Evolutionary conservation across 2,113 vertebrate genomes (phyloP), one percentile per base, ranked within the genome.

Genomic region (Okapia johnstoni): DNA sequence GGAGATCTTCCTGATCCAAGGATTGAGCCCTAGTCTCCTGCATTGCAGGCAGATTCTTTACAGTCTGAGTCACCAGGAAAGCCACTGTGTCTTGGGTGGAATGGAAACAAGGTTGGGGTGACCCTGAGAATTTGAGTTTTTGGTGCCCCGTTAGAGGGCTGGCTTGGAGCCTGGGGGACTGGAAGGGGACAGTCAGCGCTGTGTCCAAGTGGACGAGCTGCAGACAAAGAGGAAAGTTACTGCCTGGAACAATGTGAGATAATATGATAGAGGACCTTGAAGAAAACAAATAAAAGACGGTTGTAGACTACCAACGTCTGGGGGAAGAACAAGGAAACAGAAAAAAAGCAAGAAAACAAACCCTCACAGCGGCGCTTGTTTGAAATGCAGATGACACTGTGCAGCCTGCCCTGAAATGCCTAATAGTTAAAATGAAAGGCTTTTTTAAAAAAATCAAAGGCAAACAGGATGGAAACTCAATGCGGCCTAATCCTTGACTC

Each of bases 301-400:
- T 40, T 17, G 85, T 77, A 48, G 90, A 85, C 83, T 58, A 70
- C 85, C 43, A 2, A 36, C 2, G 26, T 96, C 97, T 58, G 58
- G 33, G 70, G 73, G 88, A 77, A 94, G 97, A 93, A 89, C 89
- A 61, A 86, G 95, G 88, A 85, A 43, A 40, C 40, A 11, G 43
- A 11, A 73, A 17, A 58, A 46, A 30, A 61, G 87, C 52, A 80
- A 81, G 88, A 90, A 94, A 96, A 95, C 96, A 95, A 91, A 88
- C 46, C 88, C 96, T n/a, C 33, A 46, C 40, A 1, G 46, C 2
- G 36, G 54, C 11, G 43, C 95, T 19, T 63, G 87, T 98, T 97
- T 97, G 97, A 97, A 97, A 98, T 98, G 97, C 96, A 97, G 97
- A 98, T 97, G 85, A 33, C 55, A 11, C 84, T 1, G 61, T 3